phyloP scores from a whole-genome alignment of 92 coral and sea anemone genomes.

The Hydrozoanthus gracilis region DNA sequence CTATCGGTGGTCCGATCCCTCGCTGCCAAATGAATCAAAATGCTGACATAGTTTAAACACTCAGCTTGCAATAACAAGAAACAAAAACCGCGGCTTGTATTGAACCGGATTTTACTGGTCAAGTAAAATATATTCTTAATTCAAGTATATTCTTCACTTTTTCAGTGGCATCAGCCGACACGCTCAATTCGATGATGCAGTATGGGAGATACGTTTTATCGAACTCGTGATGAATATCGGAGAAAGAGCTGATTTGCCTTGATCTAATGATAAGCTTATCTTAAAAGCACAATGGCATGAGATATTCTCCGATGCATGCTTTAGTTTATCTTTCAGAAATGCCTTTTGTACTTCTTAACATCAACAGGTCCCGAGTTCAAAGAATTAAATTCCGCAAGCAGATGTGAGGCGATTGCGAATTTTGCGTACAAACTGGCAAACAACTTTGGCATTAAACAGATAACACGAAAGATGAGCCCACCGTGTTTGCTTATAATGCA shows the following conservation, averaged over 20 bases:
- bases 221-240: constrained; percentile 4
- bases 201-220: constrained; percentile 19
- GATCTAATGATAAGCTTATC: constrained; percentile 47
- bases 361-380: background rate
- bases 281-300: constrained; percentile 11
- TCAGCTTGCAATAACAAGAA: background rate
- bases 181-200: constrained; percentile 17
- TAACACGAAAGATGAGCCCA: background rate
- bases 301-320: background rate
- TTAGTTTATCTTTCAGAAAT: constrained; percentile 30
- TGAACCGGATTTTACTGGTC: background rate
- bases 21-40: background rate
- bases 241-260: constrained; percentile 12
- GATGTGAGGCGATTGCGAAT: background rate
- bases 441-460: background rate
- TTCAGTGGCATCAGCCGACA: background rate
- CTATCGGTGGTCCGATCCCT: background rate
- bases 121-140: background rate
- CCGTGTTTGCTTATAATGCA: background rate
- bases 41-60: background rate
- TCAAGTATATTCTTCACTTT: constrained; percentile 22
- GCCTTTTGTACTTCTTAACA: constrained; percentile 6
- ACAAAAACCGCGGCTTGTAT: background rate
- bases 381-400: constrained; percentile 5
- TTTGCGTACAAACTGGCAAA: background rate